Percentiles rank a stretch among this genome's conserved stretches.
phyloP scores from a whole-genome alignment of 2,113 vertebrate species.

The Athene cunicularia region DNA sequence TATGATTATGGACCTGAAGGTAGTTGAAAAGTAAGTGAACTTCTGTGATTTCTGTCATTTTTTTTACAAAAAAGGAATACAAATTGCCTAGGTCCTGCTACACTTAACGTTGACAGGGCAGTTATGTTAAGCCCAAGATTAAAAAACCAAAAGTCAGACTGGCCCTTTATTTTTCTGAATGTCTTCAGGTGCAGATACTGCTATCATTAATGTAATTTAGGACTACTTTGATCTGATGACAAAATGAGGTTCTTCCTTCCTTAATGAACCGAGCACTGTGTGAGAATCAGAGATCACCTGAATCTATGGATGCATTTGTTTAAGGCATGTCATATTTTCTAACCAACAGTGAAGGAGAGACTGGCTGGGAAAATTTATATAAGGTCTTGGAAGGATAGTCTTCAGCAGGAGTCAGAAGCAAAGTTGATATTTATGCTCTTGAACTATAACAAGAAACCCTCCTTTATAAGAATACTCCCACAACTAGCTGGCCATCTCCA shows the following conservation, averaged over 20 bases:
- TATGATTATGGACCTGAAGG: background rate
- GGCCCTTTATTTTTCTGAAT: background rate
- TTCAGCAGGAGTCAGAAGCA: background rate
- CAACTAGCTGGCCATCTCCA: background rate
- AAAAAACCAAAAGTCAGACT: background rate
- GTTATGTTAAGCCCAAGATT: background rate
- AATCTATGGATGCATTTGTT: background rate
- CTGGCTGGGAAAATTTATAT: background rate
- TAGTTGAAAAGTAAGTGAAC: background rate
- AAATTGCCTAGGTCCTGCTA: background rate
- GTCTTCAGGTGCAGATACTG: background rate
- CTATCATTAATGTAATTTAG: background rate
- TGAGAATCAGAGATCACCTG: background rate
- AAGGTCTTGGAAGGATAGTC: background rate
- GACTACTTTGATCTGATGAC: background rate
- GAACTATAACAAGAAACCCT: background rate
- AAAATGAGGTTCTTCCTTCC: background rate
- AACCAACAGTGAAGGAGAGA: background rate
- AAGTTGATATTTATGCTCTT: background rate
- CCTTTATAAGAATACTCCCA: background rate
- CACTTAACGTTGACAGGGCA: background rate
- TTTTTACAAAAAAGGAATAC: background rate
- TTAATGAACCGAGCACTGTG: background rate
- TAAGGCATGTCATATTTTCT: background rate
- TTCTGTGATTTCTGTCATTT: background rate